A percentile compares a stretch with the other conserved stretches of the same genome.
Conservation (phyloP, 1,140 invertebrate species). For the Parapsyche elsis region DNA sequence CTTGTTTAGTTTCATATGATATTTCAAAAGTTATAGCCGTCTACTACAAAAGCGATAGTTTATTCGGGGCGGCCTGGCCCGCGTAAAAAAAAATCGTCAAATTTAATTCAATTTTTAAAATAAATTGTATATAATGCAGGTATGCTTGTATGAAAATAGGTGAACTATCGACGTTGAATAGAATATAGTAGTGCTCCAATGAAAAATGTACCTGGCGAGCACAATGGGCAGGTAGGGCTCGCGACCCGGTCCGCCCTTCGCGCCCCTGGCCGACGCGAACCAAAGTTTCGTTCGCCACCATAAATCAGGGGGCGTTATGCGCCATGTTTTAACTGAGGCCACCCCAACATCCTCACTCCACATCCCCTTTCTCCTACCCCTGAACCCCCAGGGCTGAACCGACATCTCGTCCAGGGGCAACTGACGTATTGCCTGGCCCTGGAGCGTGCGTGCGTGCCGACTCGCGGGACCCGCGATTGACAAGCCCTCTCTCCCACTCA, state of each 20-base stretch:
- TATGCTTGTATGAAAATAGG: too few species aligned
- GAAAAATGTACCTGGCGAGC: conserved; percentile 39
- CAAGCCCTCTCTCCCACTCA: background rate
- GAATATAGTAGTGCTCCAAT: conserved; percentile 7
- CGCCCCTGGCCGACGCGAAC: conserved; percentile 59
- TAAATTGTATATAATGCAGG: too few species aligned
- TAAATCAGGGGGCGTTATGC: conserved; percentile 70
- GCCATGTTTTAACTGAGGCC: conserved; percentile 67
- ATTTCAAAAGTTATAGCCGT: too few species aligned
- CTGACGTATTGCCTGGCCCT: conserved; percentile 66
- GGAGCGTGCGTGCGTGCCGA: conserved; percentile 57
- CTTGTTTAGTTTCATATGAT: too few species aligned
- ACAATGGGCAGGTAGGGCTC: conserved; percentile 15
- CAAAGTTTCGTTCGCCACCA: conserved; percentile 67
- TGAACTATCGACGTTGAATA: too few species aligned
- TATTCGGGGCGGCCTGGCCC: too few species aligned
- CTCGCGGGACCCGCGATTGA: conserved; percentile 1
- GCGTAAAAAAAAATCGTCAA: too few species aligned
- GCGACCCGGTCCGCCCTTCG: conserved; percentile 45
- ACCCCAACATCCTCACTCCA: conserved; percentile 56
- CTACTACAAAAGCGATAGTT: too few species aligned
- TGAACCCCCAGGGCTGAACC: background rate
- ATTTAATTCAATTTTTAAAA: too few species aligned
- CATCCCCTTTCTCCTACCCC: conserved; percentile 52
- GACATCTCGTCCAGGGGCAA: conserved; percentile 57